Percentiles rank a stretch among this genome's conserved stretches.
These are phyloP conservation scores for Seriola aureovittata DNA, from an alignment of 2,113 vertebrate genomes.

Conservation along the genomic window DNA sequence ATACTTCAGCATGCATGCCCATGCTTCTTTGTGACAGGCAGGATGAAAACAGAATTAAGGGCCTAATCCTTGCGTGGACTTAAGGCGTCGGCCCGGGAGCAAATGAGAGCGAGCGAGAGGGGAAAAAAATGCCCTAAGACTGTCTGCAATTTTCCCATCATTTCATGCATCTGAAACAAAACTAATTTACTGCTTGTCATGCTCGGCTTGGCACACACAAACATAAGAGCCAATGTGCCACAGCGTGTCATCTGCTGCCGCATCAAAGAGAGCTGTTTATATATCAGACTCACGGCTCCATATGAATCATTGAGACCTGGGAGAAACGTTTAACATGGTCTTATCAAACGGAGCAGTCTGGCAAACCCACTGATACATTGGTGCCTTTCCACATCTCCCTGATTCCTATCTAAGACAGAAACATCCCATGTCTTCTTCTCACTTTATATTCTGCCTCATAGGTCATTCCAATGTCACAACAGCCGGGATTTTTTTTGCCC, in stretches of 20 bases:
- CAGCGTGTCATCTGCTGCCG: conserved; percentile 70
- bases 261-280: conserved; percentile 78
- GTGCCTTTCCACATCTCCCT: conserved; percentile 45
- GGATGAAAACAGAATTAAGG: conserved; percentile 73
- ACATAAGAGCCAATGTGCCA: conserved; percentile 70
- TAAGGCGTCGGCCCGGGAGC: conserved; percentile 48
- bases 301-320: conserved; percentile 68
- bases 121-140: conserved; percentile 47
- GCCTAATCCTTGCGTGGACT: conserved; percentile 69
- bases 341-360: conserved; percentile 70
- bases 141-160: conserved; percentile 77
- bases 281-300: conserved; percentile 57
- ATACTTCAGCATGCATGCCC: conserved; percentile 56
- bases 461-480: conserved; percentile 76
- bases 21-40: conserved; percentile 55
- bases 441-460: conserved; percentile 43
- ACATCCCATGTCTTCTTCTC: conserved; percentile 38
- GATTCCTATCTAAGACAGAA: conserved; percentile 59
- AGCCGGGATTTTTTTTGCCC: conserved; percentile 18
- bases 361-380: conserved; percentile 48
- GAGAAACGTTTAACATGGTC: conserved; percentile 62
- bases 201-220: conserved; percentile 77
- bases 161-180: conserved; percentile 85
- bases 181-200: conserved; percentile 83
- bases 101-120: conserved; percentile 58